Evolutionary conservation across 2,888 invertebrate species (phyloP), one percentile per base, ranked within the genome.

Genomic region (Pycnomerus fuliginosus): DNA sequence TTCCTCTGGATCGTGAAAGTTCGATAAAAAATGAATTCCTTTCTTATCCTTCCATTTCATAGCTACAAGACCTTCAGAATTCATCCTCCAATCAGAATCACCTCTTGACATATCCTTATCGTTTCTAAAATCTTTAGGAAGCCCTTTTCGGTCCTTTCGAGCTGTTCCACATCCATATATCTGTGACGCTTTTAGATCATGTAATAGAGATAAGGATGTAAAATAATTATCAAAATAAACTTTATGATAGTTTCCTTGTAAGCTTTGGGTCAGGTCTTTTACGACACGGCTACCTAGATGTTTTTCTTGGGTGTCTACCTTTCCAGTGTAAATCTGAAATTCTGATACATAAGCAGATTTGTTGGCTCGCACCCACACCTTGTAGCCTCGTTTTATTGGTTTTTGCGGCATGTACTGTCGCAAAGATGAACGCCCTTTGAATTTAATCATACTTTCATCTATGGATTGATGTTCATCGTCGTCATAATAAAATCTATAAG

Each of bases 281-380:
- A 52, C 47, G 27, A 52, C 52, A 15, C 53, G 15, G 25, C 32
- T 13, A 17, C 49, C 49, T 24, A 53, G 44, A 15, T 50, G 12
- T 62, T 50, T 67, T 65, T 46, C 46, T 58, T 39, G 56, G 63
- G 33, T 38, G n/a, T 52, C 47, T n/a, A 33, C 44, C 52, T 71
- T 72, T 2, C 64, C 60, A 5, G 56, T 58, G 38, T 61, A 62
- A 14, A 64, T 52, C 27, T 64, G 53, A 53, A 67, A 65, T 23
- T 63, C 36, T 32, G 38, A 53, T 11, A 60, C 33, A 46, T 56
- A 60, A 5, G 58, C 58, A 25, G 36, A 37, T 28, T 44, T 12
- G 23, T 44, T 34, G 12, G 48, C 39, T 20, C 34, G 23, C 13
- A 43, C 32, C 37, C 37, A 43, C 14, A 43, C 37, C 29, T 35